Evolutionary conservation across 2,888 invertebrate species (phyloP).

Genomic region (Graphium colonna): DNA sequence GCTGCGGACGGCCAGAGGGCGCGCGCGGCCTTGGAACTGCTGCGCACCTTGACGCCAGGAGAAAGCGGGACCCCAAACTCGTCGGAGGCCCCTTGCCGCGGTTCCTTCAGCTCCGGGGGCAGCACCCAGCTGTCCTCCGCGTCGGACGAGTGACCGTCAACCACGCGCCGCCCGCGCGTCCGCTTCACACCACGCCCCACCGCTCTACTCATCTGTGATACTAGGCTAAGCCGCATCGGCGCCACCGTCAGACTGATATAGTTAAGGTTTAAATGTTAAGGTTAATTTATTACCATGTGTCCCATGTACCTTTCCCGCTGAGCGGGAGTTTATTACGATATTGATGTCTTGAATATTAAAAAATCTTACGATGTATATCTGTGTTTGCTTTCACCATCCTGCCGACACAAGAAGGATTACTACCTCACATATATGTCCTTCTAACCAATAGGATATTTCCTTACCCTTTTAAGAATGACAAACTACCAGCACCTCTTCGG

Average conservation of each 20-base stretch:
- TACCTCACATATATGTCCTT: conserved; percentile 67
- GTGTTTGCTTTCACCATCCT: too few species aligned
- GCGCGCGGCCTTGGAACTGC: conserved; percentile 63
- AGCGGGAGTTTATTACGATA: too few species aligned
- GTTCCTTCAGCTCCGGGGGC: conserved; percentile 83
- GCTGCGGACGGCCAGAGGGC: conserved; percentile 72
- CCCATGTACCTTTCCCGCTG: conserved; percentile 76
- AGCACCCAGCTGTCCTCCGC: conserved; percentile 82
- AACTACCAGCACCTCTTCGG: too few species aligned
- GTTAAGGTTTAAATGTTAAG: too few species aligned
- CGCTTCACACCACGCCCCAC: conserved; percentile 70
- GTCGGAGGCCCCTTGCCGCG: conserved; percentile 70
- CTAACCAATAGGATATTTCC: conserved; percentile 39
- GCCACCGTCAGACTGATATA: conserved; percentile 78
- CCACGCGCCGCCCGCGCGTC: conserved; percentile 49
- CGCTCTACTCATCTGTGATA: conserved; percentile 79
- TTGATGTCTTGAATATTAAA: too few species aligned
- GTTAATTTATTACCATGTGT: conserved; percentile 73
- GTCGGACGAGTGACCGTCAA: conserved; percentile 77
- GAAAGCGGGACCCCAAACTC: conserved; percentile 41
- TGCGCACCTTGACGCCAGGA: conserved; percentile 67
- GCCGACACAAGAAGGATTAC: conserved; percentile 65
- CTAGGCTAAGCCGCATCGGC: conserved; percentile 75
- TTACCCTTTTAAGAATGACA: conserved; percentile 29
- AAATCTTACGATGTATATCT: too few species aligned